Conservation (phyloP, 2,888 invertebrate species). For the Drosophila neonasuta region DNA sequence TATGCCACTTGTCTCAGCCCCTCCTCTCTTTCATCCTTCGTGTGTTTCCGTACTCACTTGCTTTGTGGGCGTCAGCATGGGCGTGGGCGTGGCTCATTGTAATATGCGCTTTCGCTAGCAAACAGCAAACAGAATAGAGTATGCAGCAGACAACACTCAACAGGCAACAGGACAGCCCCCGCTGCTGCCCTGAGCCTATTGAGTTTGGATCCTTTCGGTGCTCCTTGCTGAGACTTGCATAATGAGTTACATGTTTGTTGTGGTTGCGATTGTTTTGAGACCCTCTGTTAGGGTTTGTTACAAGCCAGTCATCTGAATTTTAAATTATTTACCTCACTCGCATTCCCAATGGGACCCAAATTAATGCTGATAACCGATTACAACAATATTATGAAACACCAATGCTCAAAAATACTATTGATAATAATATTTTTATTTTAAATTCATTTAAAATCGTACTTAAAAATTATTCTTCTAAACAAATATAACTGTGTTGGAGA, state of each 20-base stretch:
- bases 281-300: slow-evolving; percentile 4
- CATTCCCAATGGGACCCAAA: not conserved
- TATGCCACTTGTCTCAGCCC: slow-evolving; percentile 14
- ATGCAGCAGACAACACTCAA: slow-evolving; percentile 1
- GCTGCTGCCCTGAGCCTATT: slow-evolving; percentile 19
- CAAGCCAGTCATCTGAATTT: slow-evolving; percentile 13
- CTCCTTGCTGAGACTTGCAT: slow-evolving; percentile 61
- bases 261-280: slow-evolving; percentile 29
- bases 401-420: not conserved
- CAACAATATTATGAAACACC: not conserved
- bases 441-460: no score
- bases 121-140: slow-evolving; percentile 6
- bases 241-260: slow-evolving; percentile 69
- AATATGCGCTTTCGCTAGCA: slow-evolving; percentile 58
- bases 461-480: no score
- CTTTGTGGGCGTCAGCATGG: slow-evolving; percentile 29
- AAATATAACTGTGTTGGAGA: no score
- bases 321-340: slow-evolving; percentile 5
- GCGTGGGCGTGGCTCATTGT: slow-evolving; percentile 51
- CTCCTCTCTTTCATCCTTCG: slow-evolving; percentile 5
- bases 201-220: slow-evolving; percentile 29
- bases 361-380: not conserved
- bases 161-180: slow-evolving; percentile 10
- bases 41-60: slow-evolving; percentile 41
- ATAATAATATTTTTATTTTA: not conserved